Base-by-base conservation (phyloP, 2,797 vertebrate species). In the Bucorvus abyssinicus region DNA sequence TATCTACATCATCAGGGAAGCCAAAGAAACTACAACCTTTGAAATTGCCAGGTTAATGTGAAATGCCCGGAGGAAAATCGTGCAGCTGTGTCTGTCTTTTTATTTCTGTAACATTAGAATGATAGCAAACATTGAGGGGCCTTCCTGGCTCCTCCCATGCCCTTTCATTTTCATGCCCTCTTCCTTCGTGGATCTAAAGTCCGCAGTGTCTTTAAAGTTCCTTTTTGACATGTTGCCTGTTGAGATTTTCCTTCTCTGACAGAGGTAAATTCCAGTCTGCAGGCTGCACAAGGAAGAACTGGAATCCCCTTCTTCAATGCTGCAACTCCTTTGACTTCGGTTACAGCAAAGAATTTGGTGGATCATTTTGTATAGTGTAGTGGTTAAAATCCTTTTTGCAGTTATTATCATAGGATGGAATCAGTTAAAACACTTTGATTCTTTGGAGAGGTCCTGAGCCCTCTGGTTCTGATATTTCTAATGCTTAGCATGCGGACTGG, bases 401-500 rank as follows among this genome's bases (percentile, higher is more conserved):
- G 50, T 80, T 93, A 70, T 60, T 88, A 86, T 86, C 38, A 8
- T 59, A 61, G 12, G 21, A 91, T 90, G 47, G 88, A 86, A 93
- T 76, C 76, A 56, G 56, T 89, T 60, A 56, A 88, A 87, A 84
- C 49, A 55, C 44, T 81, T 55, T 79, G 27, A 74, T 94, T 70
- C 40, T 84, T 93, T 95, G 85, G 76, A 71, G 81, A 87, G 91
- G 61, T 80, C 44, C 59, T 89, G 36, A 91, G 49, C 19, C 36
- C 83, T 93, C 81, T 94, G 63, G 52, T 90, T 87, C 56, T 89
- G 71, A 50, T 93, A 83, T 68, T 93, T 93, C 83, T 57, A 76
- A 34, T 32, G 38, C 52, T 91, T 84, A 84, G 40, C 64, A 89
- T 44, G 68, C 90, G 74, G 49, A 74, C 53, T 89, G 50, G 78